These are phyloP conservation scores for Ornithorhynchus anatinus DNA, from an alignment of 2,113 vertebrate species.

Conservation along the genomic window DNA sequence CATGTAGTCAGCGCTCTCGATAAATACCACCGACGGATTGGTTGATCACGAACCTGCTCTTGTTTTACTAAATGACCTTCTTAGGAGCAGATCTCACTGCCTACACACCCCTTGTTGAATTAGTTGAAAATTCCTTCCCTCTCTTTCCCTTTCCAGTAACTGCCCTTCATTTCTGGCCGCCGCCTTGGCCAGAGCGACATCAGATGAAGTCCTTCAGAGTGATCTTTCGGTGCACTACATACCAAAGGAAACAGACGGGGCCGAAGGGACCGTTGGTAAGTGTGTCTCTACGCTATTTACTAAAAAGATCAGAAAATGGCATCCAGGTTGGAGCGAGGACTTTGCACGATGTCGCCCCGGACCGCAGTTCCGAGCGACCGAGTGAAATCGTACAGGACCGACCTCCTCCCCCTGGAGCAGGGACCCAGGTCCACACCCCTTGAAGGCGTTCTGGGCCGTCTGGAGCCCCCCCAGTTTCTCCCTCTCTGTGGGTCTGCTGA, in stretches of 20 bases:
- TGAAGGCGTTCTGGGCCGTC: no score
- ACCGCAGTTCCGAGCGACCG: no score
- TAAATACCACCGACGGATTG: no score
- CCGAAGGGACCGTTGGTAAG: slow-evolving; percentile 89
- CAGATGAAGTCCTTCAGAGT: slow-evolving; percentile 88
- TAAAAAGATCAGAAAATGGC: not conserved
- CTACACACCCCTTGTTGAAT: slow-evolving; percentile 1
- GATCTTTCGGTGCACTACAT: slow-evolving; percentile 87
- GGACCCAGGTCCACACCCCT: no score
- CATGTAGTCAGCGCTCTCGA: no score
- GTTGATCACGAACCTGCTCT: slow-evolving; percentile 10
- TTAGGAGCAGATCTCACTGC: no score
- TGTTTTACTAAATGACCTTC: slow-evolving; percentile 1
- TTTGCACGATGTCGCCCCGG: no score
- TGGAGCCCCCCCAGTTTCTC: no score
- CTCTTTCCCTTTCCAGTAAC: slow-evolving; percentile 78
- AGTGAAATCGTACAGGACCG: no score
- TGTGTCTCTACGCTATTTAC: not conserved
- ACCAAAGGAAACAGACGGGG: slow-evolving; percentile 80
- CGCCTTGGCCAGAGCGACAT: slow-evolving; percentile 89
- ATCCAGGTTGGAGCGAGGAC: no score
- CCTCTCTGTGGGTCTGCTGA: no score
- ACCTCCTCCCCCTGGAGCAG: no score
- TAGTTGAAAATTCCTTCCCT: slow-evolving; percentile 35
- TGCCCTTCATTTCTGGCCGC: slow-evolving; percentile 95